phyloP scores from a whole-genome alignment of 2,113 vertebrate genomes.

The Vidua chalybeata region DNA sequence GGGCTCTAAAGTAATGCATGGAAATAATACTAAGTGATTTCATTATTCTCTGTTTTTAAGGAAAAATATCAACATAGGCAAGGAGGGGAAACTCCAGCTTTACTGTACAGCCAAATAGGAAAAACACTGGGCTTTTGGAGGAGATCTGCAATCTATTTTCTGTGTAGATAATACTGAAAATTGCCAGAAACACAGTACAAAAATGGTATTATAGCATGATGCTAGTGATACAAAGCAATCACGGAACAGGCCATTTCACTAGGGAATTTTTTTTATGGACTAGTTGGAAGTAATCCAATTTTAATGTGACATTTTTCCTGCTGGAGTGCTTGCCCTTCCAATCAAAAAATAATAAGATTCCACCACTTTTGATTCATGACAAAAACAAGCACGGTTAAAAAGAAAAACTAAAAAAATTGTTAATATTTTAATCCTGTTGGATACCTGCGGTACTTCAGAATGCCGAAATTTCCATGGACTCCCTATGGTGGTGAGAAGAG shows the following conservation, averaged over 20 bases:
- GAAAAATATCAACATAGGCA: background rate
- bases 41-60: background rate
- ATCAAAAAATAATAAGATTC: background rate
- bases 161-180: background rate
- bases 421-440: background rate
- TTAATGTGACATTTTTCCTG: conserved; percentile 14
- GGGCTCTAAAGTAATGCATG: background rate
- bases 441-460: background rate
- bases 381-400: background rate
- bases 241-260: background rate
- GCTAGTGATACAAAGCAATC: background rate
- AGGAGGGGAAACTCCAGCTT: conserved; percentile 2
- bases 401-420: background rate
- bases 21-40: background rate
- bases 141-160: background rate
- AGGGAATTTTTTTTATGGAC: background rate
- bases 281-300: background rate
- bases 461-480: background rate
- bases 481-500: conserved; percentile 2
- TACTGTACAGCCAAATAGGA: background rate
- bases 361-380: background rate
- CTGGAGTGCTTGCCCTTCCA: background rate
- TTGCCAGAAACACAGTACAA: background rate
- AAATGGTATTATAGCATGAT: background rate
- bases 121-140: background rate